A percentile compares a stretch with the other conserved stretches of the same genome.
These are phyloP conservation scores for Abrostola tripartita DNA, from an alignment of 2,888 invertebrate genomes.

Conservation along the genomic window DNA sequence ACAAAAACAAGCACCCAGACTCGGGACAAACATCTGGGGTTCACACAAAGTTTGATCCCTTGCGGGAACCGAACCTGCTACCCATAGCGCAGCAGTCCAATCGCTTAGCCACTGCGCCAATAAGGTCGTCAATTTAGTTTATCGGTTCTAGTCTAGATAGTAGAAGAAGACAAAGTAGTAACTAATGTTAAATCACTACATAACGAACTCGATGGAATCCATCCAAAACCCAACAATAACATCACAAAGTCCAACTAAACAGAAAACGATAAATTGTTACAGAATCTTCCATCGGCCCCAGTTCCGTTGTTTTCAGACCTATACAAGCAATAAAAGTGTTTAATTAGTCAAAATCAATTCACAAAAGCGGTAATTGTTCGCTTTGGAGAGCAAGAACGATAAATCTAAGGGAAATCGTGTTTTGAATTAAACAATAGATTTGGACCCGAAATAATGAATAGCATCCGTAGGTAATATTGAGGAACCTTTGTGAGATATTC, in stretches of 20 bases:
- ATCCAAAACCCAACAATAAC: slow-evolving; percentile 5
- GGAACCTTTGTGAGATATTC: slow-evolving; percentile 47
- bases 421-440: slow-evolving; percentile 71
- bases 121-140: too few species aligned
- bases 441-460: slow-evolving; percentile 61
- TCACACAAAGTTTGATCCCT: too few species aligned
- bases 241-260: slow-evolving; percentile 25
- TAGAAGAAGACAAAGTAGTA: neutral
- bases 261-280: slow-evolving; percentile 49
- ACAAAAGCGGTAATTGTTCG: slow-evolving; percentile 69
- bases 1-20: too few species aligned
- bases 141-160: too few species aligned
- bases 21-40: too few species aligned
- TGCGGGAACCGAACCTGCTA: too few species aligned
- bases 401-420: slow-evolving; percentile 69
- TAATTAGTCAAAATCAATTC: slow-evolving; percentile 78
- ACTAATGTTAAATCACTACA: slow-evolving; percentile 3
- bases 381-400: slow-evolving; percentile 65
- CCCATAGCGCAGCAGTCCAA: too few species aligned
- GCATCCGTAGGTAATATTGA: slow-evolving; percentile 41
- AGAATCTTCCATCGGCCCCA: slow-evolving; percentile 28
- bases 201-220: slow-evolving; percentile 15
- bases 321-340: slow-evolving; percentile 70
- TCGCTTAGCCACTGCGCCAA: too few species aligned
- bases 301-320: slow-evolving; percentile 42